Evolutionary conservation across 2,888 invertebrate species (phyloP).

Genomic region (Dryomyza anilis): DNA sequence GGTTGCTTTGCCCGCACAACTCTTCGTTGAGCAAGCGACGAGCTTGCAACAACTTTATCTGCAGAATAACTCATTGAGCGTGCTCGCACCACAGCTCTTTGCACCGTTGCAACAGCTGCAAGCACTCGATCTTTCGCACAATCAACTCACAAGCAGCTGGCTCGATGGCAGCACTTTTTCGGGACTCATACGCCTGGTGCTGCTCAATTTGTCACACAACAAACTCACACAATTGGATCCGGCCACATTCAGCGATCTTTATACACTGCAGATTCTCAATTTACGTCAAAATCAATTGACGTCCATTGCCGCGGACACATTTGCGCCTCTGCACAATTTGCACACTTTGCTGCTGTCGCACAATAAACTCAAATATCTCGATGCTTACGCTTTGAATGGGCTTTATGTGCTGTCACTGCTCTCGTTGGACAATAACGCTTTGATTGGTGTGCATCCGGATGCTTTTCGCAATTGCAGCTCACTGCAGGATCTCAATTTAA

Average conservation of each 20-base stretch:
- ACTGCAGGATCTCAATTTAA: constrained; percentile 87
- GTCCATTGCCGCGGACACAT: constrained; percentile 84
- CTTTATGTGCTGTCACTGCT: constrained; percentile 84
- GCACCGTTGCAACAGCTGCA: constrained; percentile 82
- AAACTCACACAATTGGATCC: constrained; percentile 80
- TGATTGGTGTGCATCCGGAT: constrained; percentile 83
- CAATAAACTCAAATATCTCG: constrained; percentile 83
- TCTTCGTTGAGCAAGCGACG: constrained; percentile 79
- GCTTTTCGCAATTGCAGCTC: constrained; percentile 91
- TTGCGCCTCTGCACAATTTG: constrained; percentile 88
- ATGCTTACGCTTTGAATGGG: constrained; percentile 85
- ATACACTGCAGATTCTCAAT: constrained; percentile 84
- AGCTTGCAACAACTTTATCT: constrained; percentile 87
- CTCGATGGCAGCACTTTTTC: constrained; percentile 84
- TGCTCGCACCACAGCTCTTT: constrained; percentile 83
- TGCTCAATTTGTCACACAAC: constrained; percentile 86
- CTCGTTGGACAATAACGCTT: constrained; percentile 83
- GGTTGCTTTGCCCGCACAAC: constrained; percentile 81
- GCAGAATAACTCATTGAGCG: constrained; percentile 89
- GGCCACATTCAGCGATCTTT: constrained; percentile 82
- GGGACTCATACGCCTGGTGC: constrained; percentile 84
- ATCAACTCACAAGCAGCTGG: constrained; percentile 86
- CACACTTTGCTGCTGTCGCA: constrained; percentile 86
- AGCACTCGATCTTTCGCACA: constrained; percentile 82
- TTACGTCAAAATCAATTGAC: constrained; percentile 84